These are phyloP conservation scores for Acromyrmex echinatior DNA, from an alignment of 1,140 invertebrate species.

Conservation along the genomic window DNA sequence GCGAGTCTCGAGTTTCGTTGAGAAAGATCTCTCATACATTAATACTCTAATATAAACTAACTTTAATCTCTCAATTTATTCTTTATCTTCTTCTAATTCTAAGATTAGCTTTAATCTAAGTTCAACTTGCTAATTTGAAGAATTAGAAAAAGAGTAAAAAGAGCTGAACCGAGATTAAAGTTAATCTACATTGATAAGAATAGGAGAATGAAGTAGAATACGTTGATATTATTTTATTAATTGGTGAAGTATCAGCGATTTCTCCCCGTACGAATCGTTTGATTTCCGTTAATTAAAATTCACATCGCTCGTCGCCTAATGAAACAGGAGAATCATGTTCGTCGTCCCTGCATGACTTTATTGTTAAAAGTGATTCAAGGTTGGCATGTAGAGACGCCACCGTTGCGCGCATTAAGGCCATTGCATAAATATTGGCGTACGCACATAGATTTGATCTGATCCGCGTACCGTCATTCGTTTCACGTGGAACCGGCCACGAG, in stretches of 20 bases:
- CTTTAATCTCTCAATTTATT: too few species aligned
- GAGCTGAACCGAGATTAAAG: too few species aligned
- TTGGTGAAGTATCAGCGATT: not conserved
- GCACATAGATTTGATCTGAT: slow-evolving; percentile 20
- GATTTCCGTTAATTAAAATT: slow-evolving; percentile 39
- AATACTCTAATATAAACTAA: not conserved
- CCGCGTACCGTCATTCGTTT: not conserved
- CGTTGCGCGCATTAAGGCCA: slow-evolving; percentile 41
- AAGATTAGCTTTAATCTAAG: too few species aligned
- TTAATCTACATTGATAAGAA: too few species aligned
- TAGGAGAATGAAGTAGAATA: not conserved
- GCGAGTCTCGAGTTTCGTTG: not conserved
- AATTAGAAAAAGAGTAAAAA: too few species aligned
- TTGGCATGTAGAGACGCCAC: slow-evolving; percentile 35
- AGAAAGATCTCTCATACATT: not conserved
- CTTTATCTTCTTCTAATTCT: too few species aligned
- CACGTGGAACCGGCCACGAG: not conserved
- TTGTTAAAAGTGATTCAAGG: slow-evolving; percentile 61
- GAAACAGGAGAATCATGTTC: slow-evolving; percentile 29
- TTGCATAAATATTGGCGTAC: slow-evolving; percentile 36
- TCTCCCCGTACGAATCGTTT: not conserved
- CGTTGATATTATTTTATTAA: slow-evolving; percentile 11
- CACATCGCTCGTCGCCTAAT: not conserved
- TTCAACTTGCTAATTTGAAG: too few species aligned
- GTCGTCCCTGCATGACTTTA: slow-evolving; percentile 48